A percentile compares a stretch with the other conserved stretches of the same genome.
phyloP scores from a whole-genome alignment of 2,113 vertebrate species.

The Phocoena phocoena region DNA sequence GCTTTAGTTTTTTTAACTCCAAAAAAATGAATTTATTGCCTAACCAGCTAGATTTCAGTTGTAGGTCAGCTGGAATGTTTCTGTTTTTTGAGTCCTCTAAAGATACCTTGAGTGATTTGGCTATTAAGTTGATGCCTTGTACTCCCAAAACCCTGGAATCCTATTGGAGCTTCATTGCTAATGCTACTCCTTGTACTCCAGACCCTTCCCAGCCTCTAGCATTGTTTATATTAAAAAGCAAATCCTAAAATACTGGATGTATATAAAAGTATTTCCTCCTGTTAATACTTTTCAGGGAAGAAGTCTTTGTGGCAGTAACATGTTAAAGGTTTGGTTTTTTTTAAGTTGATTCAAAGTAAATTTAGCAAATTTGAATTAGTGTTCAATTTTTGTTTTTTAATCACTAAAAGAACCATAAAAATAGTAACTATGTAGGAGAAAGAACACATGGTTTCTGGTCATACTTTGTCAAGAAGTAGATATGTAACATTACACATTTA shows the following conservation, averaged over 20 bases:
- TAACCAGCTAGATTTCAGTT: not conserved
- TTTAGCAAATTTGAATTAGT: not conserved
- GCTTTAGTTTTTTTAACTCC: not conserved
- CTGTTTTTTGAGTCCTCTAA: not conserved
- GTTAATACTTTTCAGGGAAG: not conserved
- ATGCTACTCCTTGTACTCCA: not conserved
- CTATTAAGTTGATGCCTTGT: not conserved
- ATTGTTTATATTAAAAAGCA: constrained; percentile 25
- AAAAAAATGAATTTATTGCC: not conserved
- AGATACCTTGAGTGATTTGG: not conserved
- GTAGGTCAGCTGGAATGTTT: not conserved
- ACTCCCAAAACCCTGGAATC: not conserved
- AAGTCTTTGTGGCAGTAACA: constrained; percentile 9
- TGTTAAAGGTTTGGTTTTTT: not conserved
- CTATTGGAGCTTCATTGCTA: not conserved
- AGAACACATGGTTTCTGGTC: constrained; percentile 4
- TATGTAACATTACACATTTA: not conserved
- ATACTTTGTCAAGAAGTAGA: not conserved
- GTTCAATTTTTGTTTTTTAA: constrained; percentile 42
- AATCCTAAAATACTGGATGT: not conserved
- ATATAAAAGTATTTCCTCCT: not conserved
- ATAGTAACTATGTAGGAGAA: not conserved
- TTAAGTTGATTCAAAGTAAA: constrained; percentile 19
- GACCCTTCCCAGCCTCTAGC: not conserved
- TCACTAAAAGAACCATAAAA: constrained; percentile 8